Conservation (phyloP, 2,113 vertebrate species). For the Chunga burmeisteri region DNA sequence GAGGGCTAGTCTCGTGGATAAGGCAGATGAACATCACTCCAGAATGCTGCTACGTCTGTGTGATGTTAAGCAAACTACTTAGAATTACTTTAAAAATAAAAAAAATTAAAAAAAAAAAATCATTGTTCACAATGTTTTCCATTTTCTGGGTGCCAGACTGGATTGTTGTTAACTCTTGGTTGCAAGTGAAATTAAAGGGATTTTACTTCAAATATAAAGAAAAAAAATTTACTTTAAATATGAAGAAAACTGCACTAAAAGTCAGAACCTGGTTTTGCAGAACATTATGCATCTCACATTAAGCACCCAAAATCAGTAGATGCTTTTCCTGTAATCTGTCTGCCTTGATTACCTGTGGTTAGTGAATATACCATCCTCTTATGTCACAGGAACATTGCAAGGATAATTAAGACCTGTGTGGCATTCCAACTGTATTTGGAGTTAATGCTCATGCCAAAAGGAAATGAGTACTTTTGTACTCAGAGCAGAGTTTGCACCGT, state of each 20-base stretch:
- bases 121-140: neutral
- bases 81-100: neutral
- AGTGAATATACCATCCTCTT: neutral
- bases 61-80: neutral
- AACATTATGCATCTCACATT: neutral
- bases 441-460: neutral
- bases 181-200: neutral
- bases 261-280: neutral
- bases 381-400: neutral
- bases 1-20: neutral
- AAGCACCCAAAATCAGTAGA: neutral
- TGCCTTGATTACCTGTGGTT: neutral
- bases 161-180: neutral
- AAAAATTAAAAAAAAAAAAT: neutral
- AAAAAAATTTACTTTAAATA: neutral
- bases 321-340: neutral
- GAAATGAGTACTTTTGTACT: neutral
- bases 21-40: neutral
- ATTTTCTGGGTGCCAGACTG: neutral
- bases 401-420: neutral
- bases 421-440: constrained; percentile 2
- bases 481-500: neutral
- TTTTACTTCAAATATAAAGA: neutral
- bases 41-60: neutral
- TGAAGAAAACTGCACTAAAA: neutral